A percentile compares a stretch with the other conserved stretches of the same genome.
Evolutionary conservation across 2,797 vertebrate species (phyloP).

Genomic region (Ceryle rudis): DNA sequence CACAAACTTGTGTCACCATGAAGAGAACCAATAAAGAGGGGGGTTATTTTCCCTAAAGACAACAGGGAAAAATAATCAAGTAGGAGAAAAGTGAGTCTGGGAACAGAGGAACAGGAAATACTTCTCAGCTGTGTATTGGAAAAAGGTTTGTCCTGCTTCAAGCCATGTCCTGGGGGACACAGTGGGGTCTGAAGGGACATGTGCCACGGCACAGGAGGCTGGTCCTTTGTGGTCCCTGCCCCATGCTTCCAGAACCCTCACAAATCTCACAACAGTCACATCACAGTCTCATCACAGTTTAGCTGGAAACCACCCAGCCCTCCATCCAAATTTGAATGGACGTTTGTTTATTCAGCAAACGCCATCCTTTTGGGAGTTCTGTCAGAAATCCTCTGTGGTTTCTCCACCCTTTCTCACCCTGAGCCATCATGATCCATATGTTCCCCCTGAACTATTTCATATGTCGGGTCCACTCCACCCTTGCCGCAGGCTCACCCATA

Average conservation of each 20-base stretch:
- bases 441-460: not conserved
- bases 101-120: not conserved
- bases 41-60: not conserved
- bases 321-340: not conserved
- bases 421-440: not conserved
- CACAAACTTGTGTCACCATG: not conserved
- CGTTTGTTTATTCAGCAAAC: not conserved
- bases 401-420: not conserved
- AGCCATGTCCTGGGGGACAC: not conserved
- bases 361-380: not conserved
- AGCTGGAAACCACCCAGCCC: not conserved
- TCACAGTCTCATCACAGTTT: not conserved
- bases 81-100: not conserved
- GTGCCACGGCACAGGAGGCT: not conserved
- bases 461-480: not conserved
- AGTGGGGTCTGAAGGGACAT: not conserved
- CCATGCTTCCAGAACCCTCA: not conserved
- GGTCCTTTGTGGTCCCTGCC: not conserved
- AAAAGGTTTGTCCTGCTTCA: not conserved
- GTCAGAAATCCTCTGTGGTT: not conserved
- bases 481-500: not conserved
- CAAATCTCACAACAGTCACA: not conserved
- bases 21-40: not conserved
- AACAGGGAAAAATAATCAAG: not conserved
- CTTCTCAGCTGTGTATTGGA: not conserved